phyloP scores from a whole-genome alignment of 92 coral and sea anemone genomes.

The Siderastrea siderea region DNA sequence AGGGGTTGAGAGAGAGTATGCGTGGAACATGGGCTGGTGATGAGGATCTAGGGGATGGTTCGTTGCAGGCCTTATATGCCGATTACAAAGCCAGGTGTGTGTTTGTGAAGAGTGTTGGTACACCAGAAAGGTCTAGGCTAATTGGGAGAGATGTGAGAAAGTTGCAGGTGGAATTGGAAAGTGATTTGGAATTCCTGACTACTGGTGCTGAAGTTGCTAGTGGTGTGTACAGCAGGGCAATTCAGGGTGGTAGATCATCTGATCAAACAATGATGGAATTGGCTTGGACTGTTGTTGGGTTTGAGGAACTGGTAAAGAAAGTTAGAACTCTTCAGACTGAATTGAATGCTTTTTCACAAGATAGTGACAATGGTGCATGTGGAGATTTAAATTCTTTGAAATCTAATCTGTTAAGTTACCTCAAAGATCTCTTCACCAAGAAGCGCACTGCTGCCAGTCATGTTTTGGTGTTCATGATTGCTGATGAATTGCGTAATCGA shows the following conservation, averaged over 20 bases:
- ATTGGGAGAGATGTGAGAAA: conserved; percentile 16
- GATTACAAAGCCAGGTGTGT: conserved; percentile 21
- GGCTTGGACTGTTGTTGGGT: conserved; percentile 66
- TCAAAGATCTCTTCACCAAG: conserved; percentile 34
- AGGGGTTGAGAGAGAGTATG: conserved; percentile 75
- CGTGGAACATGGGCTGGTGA: conserved; percentile 81
- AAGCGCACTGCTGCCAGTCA: conserved; percentile 66
- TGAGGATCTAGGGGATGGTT: conserved; percentile 74
- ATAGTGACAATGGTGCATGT: conserved; percentile 9
- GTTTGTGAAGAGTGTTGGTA: conserved; percentile 26
- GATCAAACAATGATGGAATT: conserved; percentile 67
- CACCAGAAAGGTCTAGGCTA: conserved; percentile 12
- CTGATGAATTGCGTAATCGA: conserved; percentile 59
- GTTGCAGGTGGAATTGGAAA: conserved; percentile 20
- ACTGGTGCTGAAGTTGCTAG: conserved; percentile 44
- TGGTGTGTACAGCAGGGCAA: conserved; percentile 36
- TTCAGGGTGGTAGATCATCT: conserved; percentile 19
- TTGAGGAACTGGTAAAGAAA: conserved; percentile 57
- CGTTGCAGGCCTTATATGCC: background rate
- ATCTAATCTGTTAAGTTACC: background rate
- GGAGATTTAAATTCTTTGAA: background rate
- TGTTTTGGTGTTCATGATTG: conserved; percentile 66
- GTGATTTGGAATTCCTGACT: conserved; percentile 42
- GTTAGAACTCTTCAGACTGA: conserved; percentile 26
- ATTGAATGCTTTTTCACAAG: conserved; percentile 31